These are phyloP conservation scores for Ailurus styani DNA, from an alignment of 2,113 vertebrate species.

Conservation along the genomic window DNA sequence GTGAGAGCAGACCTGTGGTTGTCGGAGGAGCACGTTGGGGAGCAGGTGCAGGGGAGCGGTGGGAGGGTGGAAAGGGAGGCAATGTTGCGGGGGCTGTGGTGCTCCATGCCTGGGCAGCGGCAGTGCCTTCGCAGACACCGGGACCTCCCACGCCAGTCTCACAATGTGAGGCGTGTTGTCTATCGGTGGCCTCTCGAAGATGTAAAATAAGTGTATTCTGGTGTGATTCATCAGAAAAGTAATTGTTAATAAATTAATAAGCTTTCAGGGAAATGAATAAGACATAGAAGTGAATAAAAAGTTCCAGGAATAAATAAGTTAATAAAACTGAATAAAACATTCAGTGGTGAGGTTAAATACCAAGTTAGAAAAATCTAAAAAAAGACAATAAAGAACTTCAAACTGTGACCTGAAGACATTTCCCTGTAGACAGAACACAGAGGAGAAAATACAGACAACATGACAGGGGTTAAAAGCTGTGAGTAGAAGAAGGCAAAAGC, in stretches of 20 bases:
- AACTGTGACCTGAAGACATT: neutral
- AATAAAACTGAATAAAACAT: neutral
- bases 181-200: neutral
- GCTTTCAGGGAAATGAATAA: neutral
- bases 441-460: neutral
- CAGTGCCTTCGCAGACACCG: fast-evolving
- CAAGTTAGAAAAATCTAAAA: neutral
- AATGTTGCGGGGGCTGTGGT: fast-evolving
- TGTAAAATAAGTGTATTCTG: neutral
- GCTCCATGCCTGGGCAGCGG: neutral
- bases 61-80: too few species aligned
- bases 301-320: too few species aligned
- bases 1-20: neutral
- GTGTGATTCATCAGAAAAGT: neutral
- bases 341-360: neutral
- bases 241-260: neutral
- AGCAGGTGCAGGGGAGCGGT: too few species aligned
- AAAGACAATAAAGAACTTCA: neutral
- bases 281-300: neutral
- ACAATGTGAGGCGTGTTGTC: too few species aligned
- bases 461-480: neutral
- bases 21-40: too few species aligned
- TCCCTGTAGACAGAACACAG: too few species aligned
- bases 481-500: neutral
- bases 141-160: neutral